Conservation (phyloP, 2,113 vertebrate species). For the Indicator indicator region DNA sequence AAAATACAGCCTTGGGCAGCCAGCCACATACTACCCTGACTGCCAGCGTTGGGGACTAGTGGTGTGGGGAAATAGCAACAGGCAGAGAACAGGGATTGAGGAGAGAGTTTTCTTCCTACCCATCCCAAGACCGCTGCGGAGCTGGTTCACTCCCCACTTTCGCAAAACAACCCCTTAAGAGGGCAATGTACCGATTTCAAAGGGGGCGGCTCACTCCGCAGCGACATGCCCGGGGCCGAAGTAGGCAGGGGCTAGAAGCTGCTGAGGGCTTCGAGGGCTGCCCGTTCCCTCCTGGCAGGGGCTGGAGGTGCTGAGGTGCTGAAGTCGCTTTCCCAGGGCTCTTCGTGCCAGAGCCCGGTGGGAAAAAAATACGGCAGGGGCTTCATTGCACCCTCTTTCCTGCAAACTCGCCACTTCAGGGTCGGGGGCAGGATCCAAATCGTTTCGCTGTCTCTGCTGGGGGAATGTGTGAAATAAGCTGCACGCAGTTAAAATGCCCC, state of each 20-base stretch:
- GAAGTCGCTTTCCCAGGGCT: not conserved
- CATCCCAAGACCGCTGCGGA: accelerated
- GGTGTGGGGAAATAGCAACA: not conserved
- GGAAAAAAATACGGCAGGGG: not conserved
- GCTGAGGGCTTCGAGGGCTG: not conserved
- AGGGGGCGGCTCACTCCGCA: accelerated
- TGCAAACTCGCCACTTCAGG: not conserved
- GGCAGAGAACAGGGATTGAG: not conserved
- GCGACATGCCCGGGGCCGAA: accelerated
- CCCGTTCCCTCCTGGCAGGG: not conserved
- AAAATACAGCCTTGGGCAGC: not conserved
- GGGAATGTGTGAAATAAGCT: not conserved
- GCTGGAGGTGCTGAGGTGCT: no score
- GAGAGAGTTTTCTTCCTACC: not conserved
- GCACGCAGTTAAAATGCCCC: no score
- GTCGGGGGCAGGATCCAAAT: not conserved
- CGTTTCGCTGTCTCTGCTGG: not conserved
- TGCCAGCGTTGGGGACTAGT: not conserved
- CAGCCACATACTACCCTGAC: not conserved
- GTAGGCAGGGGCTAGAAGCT: not conserved
- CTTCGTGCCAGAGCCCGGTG: not conserved
- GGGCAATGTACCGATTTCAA: not conserved
- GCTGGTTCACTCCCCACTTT: accelerated
- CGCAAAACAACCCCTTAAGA: not conserved
- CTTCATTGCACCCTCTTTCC: not conserved